phyloP scores from a whole-genome alignment of 1,140 invertebrate genomes.

The Drosophila takahashii region DNA sequence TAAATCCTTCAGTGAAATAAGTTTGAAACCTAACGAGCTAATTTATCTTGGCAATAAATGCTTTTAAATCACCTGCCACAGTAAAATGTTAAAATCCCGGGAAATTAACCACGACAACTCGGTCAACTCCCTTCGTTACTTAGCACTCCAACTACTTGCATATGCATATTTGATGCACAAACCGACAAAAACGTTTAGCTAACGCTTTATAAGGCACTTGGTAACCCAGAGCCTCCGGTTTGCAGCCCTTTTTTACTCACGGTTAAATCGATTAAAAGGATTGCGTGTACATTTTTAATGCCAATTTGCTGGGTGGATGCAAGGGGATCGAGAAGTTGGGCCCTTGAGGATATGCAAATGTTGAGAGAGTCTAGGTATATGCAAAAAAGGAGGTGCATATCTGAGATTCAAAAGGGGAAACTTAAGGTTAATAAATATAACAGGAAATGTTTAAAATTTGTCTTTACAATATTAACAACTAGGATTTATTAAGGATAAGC shows the following conservation, averaged over 20 bases:
- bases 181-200: constrained; percentile 42
- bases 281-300: constrained; percentile 68
- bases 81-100: constrained; percentile 6
- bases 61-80: constrained; percentile 4
- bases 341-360: constrained; percentile 39
- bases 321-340: constrained; percentile 9
- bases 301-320: constrained; percentile 41
- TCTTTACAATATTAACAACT: too few species aligned
- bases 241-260: constrained; percentile 11
- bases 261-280: constrained; percentile 65
- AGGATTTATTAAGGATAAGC: too few species aligned
- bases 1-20: background rate
- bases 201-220: constrained; percentile 28
- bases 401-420: background rate
- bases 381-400: background rate
- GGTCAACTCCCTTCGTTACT: constrained; percentile 7
- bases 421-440: background rate
- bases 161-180: constrained; percentile 53
- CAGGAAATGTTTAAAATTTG: background rate
- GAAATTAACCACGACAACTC: constrained; percentile 14
- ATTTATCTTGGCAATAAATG: background rate
- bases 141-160: constrained; percentile 19
- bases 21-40: too few species aligned
- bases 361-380: constrained; percentile 7
- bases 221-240: background rate